Percentiles rank a stretch among this genome's conserved stretches.
Conservation (phyloP, 2,888 invertebrate genomes). For the Quadriops clusia region DNA sequence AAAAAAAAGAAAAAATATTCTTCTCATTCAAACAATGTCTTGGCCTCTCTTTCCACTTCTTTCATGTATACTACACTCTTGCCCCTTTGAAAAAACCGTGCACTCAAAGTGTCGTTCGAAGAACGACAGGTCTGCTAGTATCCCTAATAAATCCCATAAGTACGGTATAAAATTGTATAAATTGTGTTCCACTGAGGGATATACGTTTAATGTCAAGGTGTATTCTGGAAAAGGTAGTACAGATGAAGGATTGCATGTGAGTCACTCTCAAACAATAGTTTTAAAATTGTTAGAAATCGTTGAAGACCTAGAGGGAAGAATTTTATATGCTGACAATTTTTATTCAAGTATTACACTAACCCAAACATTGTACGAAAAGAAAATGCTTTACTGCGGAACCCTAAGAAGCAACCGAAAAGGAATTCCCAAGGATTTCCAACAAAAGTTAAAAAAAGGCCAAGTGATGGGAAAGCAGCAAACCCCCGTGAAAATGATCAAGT, state of each 20-base stretch:
- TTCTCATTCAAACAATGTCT: no score
- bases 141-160: no score
- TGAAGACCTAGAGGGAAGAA: constrained; percentile 13
- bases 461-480: constrained; percentile 2
- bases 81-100: no score
- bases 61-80: no score
- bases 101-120: no score
- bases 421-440: constrained; percentile 4
- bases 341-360: constrained; percentile 21
- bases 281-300: background rate
- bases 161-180: constrained; percentile 1
- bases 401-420: constrained; percentile 6
- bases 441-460: constrained; percentile 7
- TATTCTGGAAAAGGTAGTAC: background rate
- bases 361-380: constrained; percentile 3
- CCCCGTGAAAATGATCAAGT: constrained; percentile 5
- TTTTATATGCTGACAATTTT: constrained; percentile 22
- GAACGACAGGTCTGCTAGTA: no score
- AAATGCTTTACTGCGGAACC: constrained; percentile 3
- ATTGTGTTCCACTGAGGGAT: constrained; percentile 1
- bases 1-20: no score
- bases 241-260: background rate
- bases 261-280: background rate
- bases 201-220: background rate
- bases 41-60: no score